Evolutionary conservation across 2,797 vertebrate species (phyloP).

Genomic region (Pseudomugil gertrudae): DNA sequence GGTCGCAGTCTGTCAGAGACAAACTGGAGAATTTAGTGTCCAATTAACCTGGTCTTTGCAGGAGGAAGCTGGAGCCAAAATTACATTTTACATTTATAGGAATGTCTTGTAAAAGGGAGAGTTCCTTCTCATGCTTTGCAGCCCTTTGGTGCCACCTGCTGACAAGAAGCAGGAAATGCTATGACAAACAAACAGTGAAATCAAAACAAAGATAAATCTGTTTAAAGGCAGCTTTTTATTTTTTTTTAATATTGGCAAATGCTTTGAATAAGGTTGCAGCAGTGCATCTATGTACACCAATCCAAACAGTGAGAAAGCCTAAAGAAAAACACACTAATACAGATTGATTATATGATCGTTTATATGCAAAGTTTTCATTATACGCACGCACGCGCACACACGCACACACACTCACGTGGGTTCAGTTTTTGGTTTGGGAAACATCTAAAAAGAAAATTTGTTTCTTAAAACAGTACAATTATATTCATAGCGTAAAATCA

Average conservation of each 20-base stretch:
- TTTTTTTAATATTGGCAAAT: constrained; percentile 74
- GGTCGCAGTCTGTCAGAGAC: no score
- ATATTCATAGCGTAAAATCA: constrained; percentile 75
- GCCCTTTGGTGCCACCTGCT: not conserved
- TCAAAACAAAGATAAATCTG: not conserved
- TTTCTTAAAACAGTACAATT: constrained; percentile 63
- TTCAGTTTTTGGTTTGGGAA: constrained; percentile 77
- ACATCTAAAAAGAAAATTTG: constrained; percentile 64
- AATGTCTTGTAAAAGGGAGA: no score
- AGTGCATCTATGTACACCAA: constrained; percentile 60
- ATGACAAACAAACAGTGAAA: not conserved
- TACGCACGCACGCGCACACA: no score
- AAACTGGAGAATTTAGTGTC: no score
- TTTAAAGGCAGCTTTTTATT: constrained; percentile 62
- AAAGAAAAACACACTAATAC: constrained; percentile 53
- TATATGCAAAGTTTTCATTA: constrained; percentile 59
- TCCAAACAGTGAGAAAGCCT: constrained; percentile 52
- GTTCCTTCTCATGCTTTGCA: no score
- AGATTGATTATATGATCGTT: constrained; percentile 69
- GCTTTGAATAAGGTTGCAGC: constrained; percentile 60
- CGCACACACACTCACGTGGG: constrained; percentile 57
- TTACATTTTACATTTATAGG: no score
- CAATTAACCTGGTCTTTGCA: no score
- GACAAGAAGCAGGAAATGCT: not conserved
- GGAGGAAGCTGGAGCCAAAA: no score